These are phyloP conservation scores for Caenorhabditis panamensis DNA, from an alignment of 2,888 invertebrate species.

Conservation along the genomic window DNA sequence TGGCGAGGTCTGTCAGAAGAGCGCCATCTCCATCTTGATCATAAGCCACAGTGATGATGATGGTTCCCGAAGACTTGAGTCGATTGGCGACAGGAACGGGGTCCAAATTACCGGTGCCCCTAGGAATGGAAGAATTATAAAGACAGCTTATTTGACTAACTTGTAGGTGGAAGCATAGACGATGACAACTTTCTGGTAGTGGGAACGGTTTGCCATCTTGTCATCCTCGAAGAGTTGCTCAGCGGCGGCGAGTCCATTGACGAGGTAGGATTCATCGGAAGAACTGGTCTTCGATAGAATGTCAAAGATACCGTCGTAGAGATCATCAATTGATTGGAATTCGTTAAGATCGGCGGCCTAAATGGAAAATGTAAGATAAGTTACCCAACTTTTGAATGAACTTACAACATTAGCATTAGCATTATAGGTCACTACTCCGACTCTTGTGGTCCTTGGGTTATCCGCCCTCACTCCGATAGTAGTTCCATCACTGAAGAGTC, in stretches of 20 bases:
- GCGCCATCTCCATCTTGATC: constrained; percentile 50
- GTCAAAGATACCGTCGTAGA: constrained; percentile 27
- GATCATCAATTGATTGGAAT: constrained; percentile 38
- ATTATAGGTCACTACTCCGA: constrained; percentile 52
- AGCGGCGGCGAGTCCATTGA: constrained; percentile 42
- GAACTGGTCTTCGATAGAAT: constrained; percentile 11
- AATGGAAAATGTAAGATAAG: neutral
- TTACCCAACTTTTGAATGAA: neutral
- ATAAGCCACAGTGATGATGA: constrained; percentile 57
- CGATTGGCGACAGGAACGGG: constrained; percentile 51
- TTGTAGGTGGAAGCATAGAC: constrained; percentile 57
- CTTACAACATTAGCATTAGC: constrained; percentile 10
- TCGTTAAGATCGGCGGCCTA: constrained; percentile 27
- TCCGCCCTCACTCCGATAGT: constrained; percentile 13
- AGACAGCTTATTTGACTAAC: neutral
- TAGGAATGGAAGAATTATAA: constrained; percentile 18
- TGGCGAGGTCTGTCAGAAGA: constrained; percentile 21
- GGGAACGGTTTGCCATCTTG: constrained; percentile 8
- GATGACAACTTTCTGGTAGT: constrained; percentile 50
- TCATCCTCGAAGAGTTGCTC: constrained; percentile 30
- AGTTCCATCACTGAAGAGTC: constrained; percentile 34
- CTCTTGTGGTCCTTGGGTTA: constrained; percentile 35
- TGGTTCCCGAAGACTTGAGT: constrained; percentile 47
- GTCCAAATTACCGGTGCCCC: constrained; percentile 36
- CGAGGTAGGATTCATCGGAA: constrained; percentile 30